These are phyloP conservation scores for Rallus limicola DNA, from an alignment of 2,113 vertebrate genomes.

Conservation along the genomic window DNA sequence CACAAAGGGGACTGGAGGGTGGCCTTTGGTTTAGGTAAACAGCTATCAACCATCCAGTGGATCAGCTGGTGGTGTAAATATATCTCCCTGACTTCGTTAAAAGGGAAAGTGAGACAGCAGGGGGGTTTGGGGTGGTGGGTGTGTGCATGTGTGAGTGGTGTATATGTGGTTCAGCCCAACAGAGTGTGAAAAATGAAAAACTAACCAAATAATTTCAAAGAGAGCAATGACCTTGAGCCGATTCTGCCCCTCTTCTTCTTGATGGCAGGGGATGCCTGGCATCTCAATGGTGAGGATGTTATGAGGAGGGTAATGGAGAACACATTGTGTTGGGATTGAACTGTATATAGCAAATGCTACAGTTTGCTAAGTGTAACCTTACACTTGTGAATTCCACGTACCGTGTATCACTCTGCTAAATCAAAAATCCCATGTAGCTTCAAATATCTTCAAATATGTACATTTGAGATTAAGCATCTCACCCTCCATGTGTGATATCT, in stretches of 20 bases:
- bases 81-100: neutral
- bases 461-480: neutral
- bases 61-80: neutral
- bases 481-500: rapidly evolving
- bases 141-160: too few relatives aligned
- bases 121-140: too few relatives aligned
- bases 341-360: neutral
- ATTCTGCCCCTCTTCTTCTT: neutral
- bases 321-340: neutral
- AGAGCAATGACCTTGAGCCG: neutral
- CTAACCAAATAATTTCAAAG: neutral
- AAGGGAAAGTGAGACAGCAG: neutral
- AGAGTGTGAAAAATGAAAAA: neutral
- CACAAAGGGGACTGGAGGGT: neutral
- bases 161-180: neutral
- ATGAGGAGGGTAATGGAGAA: neutral
- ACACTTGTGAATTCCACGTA: neutral
- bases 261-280: neutral
- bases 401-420: neutral
- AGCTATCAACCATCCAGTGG: neutral
- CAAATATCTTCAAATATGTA: neutral
- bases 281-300: rapidly evolving
- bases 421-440: neutral
- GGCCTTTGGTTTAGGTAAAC: neutral
- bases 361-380: neutral